Evolutionary conservation across 2,797 vertebrate genomes (phyloP), one percentile per base, ranked within the genome.

Genomic region (Anas flavirostris): DNA sequence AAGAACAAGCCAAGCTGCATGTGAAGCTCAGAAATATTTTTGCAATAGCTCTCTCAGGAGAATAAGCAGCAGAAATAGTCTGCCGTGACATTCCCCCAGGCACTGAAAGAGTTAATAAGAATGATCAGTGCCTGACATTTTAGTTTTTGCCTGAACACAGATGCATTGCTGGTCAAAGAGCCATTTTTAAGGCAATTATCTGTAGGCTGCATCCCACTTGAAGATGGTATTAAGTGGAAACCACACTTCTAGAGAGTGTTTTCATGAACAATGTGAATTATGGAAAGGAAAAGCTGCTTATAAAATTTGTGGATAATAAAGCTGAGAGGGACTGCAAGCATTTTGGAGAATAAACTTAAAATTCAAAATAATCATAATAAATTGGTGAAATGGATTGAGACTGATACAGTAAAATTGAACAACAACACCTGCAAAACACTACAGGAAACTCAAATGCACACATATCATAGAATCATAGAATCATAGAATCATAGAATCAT

Each of bases 301-400:
- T 22, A 33, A 23, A 17, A 53, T 86, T 60, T 74, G 23, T 63
- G 53, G 3, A 48, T 70, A 85, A 85, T 5, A 79, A 48, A 82
- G 39, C 35, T 77, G 22, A 2, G 31, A 50, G 17, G 10, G 4
- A 2, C n/a, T 64, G 39, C 29, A 87, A 79, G 29, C 12, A 63
- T n/a, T 84, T 79, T 48, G 18, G 23, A 82, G 35, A 29, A 10
- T 28, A 70, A n/a, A 3, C 72, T 82, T 80, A 55, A 15, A 76
- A 92, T 56, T 73, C 35, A 79, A 89, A 93, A 86, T 26, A 48
- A 60, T 84, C 52, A 55, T 86, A 46, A 84, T 25, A 78, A 93
- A 66, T 62, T 60, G 15, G 19, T 29, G 12, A 88, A 78, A 76
- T n/a, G 16, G 25, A 5, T 9, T 84, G n/a, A 79, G 48, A 59